Conservation (phyloP, 2,113 vertebrate genomes). For the Ascaphus truei region DNA sequence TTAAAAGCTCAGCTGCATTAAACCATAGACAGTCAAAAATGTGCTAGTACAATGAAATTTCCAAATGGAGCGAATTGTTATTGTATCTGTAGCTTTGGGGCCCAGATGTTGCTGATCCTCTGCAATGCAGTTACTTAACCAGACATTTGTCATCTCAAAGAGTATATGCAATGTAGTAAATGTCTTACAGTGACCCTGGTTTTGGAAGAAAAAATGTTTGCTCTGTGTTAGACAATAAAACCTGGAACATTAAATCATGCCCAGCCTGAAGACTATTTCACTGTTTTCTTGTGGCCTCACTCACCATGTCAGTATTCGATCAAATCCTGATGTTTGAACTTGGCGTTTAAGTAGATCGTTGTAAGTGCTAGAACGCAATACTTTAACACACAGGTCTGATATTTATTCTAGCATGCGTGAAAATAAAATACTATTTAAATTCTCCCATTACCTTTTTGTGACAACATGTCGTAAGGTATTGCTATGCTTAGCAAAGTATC, state of each 20-base stretch:
- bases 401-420: too few relatives aligned
- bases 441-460: too few relatives aligned
- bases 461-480: too few relatives aligned
- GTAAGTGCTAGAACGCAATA: too few relatives aligned
- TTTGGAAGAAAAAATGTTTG: constrained; percentile 14
- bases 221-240: constrained; percentile 10
- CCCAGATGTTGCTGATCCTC: constrained; percentile 10
- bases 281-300: neutral
- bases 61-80: constrained; percentile 17
- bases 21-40: neutral
- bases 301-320: neutral
- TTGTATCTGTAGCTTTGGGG: neutral
- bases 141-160: constrained; percentile 7
- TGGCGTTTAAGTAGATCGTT: too few relatives aligned
- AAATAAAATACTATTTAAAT: too few relatives aligned
- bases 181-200: constrained; percentile 15
- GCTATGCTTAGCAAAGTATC: too few relatives aligned
- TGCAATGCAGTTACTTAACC: constrained; percentile 14
- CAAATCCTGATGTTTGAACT: neutral
- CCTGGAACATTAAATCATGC: constrained; percentile 1
- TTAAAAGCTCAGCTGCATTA: constrained; percentile 6
- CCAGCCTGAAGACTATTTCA: neutral
- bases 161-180: constrained; percentile 7
- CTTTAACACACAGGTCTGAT: too few relatives aligned
- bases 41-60: neutral